Percentiles rank a stretch among this genome's conserved stretches.
Evolutionary conservation across 2,113 vertebrate genomes (phyloP).

Genomic region (Camelus bactrianus): DNA sequence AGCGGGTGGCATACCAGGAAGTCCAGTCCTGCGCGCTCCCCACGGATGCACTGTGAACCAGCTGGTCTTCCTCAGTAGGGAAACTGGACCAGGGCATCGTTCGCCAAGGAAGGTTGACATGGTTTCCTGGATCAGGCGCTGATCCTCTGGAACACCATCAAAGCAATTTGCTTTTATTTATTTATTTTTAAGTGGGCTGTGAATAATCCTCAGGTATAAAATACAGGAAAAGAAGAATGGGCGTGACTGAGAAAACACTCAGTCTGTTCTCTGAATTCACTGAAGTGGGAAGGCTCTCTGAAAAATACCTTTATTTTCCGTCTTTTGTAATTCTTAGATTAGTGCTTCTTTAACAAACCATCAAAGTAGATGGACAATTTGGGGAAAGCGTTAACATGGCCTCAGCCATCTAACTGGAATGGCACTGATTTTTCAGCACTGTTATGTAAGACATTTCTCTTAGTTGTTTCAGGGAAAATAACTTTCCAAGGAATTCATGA

Average conservation of each 20-base stretch:
- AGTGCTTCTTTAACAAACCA: background rate
- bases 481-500: background rate
- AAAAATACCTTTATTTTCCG: conserved; percentile 18
- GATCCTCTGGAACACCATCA: conserved; percentile 1
- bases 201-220: conserved; percentile 65
- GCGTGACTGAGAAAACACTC: background rate
- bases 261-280: background rate
- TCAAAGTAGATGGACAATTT: background rate
- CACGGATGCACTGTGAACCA: conserved; percentile 79
- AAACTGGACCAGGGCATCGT: background rate
- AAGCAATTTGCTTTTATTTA: conserved; percentile 67
- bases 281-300: background rate
- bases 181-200: conserved; percentile 70
- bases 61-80: background rate
- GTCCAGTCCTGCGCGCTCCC: conserved; percentile 84
- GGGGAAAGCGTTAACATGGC: background rate
- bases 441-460: background rate
- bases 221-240: background rate
- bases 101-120: conserved; percentile 23
- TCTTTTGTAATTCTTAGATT: conserved; percentile 1
- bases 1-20: conserved; percentile 77
- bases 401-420: background rate
- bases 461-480: background rate
- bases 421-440: background rate
- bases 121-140: background rate